Evolutionary conservation across 2,797 vertebrate species (phyloP).

Genomic region (Alcedo quadribrachys): DNA sequence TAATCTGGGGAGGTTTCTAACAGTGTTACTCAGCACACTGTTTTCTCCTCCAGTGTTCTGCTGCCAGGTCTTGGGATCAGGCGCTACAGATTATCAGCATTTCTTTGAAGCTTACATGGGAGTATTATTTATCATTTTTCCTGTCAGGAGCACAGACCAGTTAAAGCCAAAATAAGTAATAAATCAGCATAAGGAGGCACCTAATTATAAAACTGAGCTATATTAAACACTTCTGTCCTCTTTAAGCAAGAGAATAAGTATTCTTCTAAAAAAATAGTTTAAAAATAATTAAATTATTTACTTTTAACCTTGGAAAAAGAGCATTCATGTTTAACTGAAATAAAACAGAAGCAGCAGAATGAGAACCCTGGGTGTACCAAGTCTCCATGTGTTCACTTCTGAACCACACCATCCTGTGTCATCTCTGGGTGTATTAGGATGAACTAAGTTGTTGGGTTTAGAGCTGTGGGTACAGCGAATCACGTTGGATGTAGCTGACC

Average conservation of each 20-base stretch:
- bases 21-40: neutral
- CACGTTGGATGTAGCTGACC: neutral
- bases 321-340: neutral
- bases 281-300: neutral
- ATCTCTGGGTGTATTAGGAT: neutral
- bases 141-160: neutral
- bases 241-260: neutral
- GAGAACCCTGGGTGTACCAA: neutral
- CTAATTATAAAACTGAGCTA: constrained; percentile 19
- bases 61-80: neutral
- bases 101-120: constrained; percentile 27
- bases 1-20: neutral
- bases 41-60: constrained; percentile 17
- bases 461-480: neutral
- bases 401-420: neutral
- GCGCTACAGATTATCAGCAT: neutral
- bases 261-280: neutral
- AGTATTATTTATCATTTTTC: constrained; percentile 14
- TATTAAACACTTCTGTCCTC: neutral
- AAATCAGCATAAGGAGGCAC: neutral
- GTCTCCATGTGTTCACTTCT: neutral
- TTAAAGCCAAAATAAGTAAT: constrained; percentile 23
- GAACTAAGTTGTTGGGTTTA: neutral
- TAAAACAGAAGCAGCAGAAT: neutral
- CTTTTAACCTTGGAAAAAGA: neutral